Evolutionary conservation across 2,797 vertebrate species (phyloP).

Genomic region (Dallia pectoralis): DNA sequence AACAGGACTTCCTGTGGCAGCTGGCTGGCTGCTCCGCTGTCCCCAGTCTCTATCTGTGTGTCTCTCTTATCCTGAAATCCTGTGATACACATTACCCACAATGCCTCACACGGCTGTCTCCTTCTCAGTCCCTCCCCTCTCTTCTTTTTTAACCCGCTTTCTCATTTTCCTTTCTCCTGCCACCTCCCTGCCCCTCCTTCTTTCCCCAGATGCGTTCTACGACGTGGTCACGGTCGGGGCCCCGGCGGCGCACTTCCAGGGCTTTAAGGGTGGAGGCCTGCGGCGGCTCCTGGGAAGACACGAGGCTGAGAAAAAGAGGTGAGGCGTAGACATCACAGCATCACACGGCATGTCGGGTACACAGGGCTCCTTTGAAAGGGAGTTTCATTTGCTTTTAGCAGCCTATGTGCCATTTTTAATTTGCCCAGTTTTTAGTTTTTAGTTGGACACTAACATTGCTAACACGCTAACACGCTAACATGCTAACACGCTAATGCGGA

Average conservation of each 20-base stretch:
- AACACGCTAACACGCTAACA: background rate
- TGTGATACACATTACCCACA: conserved; percentile 65
- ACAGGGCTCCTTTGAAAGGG: background rate
- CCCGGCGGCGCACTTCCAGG: conserved; percentile 94
- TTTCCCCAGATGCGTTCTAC: conserved; percentile 84
- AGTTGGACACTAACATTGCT: too few species aligned
- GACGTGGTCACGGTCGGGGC: conserved; percentile 95
- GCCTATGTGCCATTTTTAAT: background rate
- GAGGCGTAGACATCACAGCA: conserved; percentile 45
- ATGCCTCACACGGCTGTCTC: conserved; percentile 30
- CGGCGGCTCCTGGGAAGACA: conserved; percentile 89
- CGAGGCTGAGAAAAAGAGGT: conserved; percentile 94
- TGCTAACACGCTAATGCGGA: background rate
- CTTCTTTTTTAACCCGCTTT: background rate
- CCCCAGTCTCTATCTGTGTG: conserved; percentile 11
- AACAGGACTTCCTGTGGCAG: conserved; percentile 27
- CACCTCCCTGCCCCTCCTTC: conserved; percentile 7
- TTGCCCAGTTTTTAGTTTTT: background rate
- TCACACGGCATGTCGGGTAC: background rate
- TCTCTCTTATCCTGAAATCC: conserved; percentile 31
- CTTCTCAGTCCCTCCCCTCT: background rate
- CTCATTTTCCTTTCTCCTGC: background rate
- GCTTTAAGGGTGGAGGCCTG: conserved; percentile 95
- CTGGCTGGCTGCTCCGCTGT: conserved; percentile 22
- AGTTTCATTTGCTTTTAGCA: too few species aligned